phyloP scores from a whole-genome alignment of 2,797 vertebrate genomes.

The Rousettus madagascariensis region DNA sequence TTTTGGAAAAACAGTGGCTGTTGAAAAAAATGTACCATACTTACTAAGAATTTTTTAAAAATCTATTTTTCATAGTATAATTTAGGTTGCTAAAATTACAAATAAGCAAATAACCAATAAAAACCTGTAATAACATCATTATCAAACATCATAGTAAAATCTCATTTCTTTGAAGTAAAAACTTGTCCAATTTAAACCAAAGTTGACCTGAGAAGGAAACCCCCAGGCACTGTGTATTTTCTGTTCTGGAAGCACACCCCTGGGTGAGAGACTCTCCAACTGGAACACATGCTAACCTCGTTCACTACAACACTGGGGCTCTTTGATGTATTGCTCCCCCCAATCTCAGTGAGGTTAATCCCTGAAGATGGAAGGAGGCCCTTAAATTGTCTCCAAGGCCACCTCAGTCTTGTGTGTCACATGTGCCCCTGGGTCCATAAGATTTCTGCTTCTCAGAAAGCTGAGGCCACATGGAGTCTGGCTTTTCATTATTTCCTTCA shows the following conservation, averaged over 20 bases:
- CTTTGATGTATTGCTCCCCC: background rate
- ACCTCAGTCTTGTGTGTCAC: background rate
- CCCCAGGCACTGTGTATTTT: background rate
- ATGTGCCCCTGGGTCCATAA: background rate
- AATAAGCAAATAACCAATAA: background rate
- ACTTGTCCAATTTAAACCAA: background rate
- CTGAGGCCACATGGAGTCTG: background rate
- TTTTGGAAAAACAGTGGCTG: background rate
- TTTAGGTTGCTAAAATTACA: background rate
- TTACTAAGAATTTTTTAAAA: background rate
- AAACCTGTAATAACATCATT: background rate
- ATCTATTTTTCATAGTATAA: background rate
- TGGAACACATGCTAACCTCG: background rate
- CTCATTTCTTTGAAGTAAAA: constrained; percentile 32
- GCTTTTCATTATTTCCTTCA: constrained; percentile 44
- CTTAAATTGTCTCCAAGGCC: background rate
- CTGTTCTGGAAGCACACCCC: background rate
- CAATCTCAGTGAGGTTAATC: background rate
- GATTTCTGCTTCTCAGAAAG: constrained; percentile 46
- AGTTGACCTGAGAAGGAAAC: background rate
- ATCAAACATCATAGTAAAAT: constrained; percentile 1
- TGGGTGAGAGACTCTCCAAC: background rate
- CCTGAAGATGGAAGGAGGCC: background rate
- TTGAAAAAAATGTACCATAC: background rate
- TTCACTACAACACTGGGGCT: background rate